Evolutionary conservation across 2,888 invertebrate genomes (phyloP), one percentile per base, ranked within the genome.

Genomic region (Aelia acuminata): DNA sequence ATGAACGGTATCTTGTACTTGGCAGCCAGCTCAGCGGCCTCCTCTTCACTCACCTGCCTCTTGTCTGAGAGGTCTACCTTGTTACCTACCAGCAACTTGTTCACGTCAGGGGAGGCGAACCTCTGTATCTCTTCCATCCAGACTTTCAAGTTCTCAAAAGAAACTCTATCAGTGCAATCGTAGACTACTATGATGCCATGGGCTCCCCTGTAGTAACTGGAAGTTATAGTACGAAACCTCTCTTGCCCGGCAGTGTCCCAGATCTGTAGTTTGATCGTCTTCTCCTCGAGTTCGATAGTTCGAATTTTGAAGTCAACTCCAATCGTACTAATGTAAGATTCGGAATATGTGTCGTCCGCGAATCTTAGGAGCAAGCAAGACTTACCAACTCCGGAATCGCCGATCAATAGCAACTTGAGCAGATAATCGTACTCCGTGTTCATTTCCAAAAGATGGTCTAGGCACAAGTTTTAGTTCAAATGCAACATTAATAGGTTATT

Each of bases 221-320:
- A 90, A 22, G 90, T 90, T 35, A 90, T 90, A 11, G 90, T 90
- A 1, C 90, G 70, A 39, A 90, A 90, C 48, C 90, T 47, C 35
- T 90, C 90, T 84, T 90, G 90, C 0, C 90, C 90, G 1, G 90
- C 90, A 20, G 90, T 90, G 75, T 90, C 90, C 90, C 90, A 90
- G 18, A 90, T 90, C 75, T 90, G 90, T 0, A 90, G 87, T 53
- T 90, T 90, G 35, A 90, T 88, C 43, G 87, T 90, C 63, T 88
- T 90, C 8, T 87, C 88, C 15, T 90, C 88, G 26, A 89, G 75
- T 47, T 88, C 85, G 15, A 90, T 88, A 18, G 90, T 90, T 26
- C 89, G 47, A 8, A 90, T 90, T 48, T 90, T 90, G 88, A 90
- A 90, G 57, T 90, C 90, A 2, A 90, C 90, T 53, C 90, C 90